Evolutionary conservation across 64 coral and sea anemone species (phyloP), one percentile per base, ranked within the genome.

Genomic region (Dendronephthya gigantea): DNA sequence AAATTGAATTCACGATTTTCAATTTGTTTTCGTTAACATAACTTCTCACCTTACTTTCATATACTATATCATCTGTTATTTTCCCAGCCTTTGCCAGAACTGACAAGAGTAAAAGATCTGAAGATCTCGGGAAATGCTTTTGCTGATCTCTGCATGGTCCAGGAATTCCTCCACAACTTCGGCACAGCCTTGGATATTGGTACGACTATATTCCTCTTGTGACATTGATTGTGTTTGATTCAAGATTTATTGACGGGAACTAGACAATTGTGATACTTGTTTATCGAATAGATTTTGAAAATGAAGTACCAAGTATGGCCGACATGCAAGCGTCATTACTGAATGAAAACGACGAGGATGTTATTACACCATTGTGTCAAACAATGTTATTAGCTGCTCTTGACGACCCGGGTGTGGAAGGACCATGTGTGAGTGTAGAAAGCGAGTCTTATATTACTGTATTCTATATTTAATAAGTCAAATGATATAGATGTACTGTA

Each of bases 101-200:
- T 97, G 30, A 51, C 89, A 23, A 50, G 92, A 62, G 34, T 97
- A 29, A 58, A 69, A 11, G 87, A 93, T 48, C 81, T 93, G 7
- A 83, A 90, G 65, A 58, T 93, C 84, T 87, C 94, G 82, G 94
- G 94, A 4, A 86, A 83, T 83, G 94, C 94, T 17, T 97, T 97
- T 83, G 92, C 94, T 19, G 94, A 97, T 84, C 92, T 97, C 35
- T 83, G 93, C 22, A 97, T 97, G 94, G 91, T 93, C 14, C 89
- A 93, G 62, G 94, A 97, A 48, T 97, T 97, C 89, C 92, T 97
- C 8, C 83, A 91, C 81, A 97, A 97, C 70, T 97, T 97, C 93
- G 87, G 94, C 40, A 89, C 88, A 87, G 94, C 94, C 13, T 81
- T 97, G 30, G 94, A 93, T 7, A 84, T 97, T 25, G 94, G 94